Evolutionary conservation across 2,113 vertebrate genomes (phyloP), one percentile per base, ranked within the genome.

Genomic region (Ammodytes marinus): DNA sequence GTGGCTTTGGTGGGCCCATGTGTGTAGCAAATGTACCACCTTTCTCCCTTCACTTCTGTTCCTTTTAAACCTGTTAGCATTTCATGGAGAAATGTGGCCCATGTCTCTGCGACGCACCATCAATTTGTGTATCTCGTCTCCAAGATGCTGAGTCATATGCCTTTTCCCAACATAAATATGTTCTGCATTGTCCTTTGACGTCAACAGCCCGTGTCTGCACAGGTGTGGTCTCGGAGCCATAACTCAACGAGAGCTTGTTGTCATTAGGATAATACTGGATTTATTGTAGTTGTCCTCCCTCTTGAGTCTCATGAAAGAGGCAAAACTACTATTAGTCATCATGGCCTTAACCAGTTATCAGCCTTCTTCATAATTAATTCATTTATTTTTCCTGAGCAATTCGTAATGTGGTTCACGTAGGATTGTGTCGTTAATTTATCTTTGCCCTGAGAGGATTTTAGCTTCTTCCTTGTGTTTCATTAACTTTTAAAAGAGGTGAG

Each of bases 121-220:
- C 88, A 87, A 64, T 83, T 79, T 86, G 60, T 64, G 37, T 60
- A 59, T 66, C 66, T 53, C 8, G 50, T 69, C 69, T 80, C 69
- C 40, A 77, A 83, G 71, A 78, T 79, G 88, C 89, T 91, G 86
- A 91, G 89, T 91, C 88, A 88, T 59, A 53, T 87, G 77, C 72
- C 76, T 80, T 73, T 58, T 15, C 65, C 52, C 54, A 63, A 43
- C 58, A 47, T 57, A 69, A 68, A 78, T 74, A 60, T 65, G 52
- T 80, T 82, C 69, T 81, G 77, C 78, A 42, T 59, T 43, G 17
- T 37, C n/a, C 76, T 87, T 68, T 85, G 77, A 84, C 66, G 64
- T 82, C 84, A 86, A 53, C 69, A 68, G 60, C 65, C 76, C 17
- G 53, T 13, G 43, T 61, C 60, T 61, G 49, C 45, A 50, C 89